phyloP scores from a whole-genome alignment of 1,140 invertebrate species.

The Aricia agestis region DNA sequence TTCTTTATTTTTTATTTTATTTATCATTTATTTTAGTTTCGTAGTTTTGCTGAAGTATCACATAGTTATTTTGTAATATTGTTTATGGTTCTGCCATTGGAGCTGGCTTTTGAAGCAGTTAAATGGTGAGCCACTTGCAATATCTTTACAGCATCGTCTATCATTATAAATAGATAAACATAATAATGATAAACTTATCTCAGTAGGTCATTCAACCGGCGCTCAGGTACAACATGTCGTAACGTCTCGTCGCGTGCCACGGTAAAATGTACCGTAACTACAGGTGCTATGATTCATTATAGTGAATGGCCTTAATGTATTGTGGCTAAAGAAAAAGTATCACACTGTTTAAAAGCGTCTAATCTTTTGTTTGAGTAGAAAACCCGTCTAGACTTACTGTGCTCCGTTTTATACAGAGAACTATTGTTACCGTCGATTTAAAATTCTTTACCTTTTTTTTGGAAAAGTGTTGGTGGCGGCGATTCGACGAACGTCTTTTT shows the following conservation, averaged over 20 bases:
- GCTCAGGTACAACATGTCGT: background rate
- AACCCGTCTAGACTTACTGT: background rate
- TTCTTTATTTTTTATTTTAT: too few species aligned
- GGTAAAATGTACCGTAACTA: background rate
- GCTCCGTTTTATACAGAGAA: too few species aligned
- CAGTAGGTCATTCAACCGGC: slow-evolving; percentile 33
- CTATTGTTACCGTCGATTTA: too few species aligned
- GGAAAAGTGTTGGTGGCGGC: too few species aligned
- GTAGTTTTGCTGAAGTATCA: too few species aligned
- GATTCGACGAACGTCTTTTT: too few species aligned
- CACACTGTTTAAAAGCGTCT: slow-evolving; percentile 3
- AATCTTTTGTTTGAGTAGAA: background rate
- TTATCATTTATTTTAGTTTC: too few species aligned
- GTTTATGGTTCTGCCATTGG: too few species aligned
- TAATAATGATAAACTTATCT: slow-evolving; percentile 31
- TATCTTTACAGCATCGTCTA: background rate
- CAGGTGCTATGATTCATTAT: background rate
- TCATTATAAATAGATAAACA: slow-evolving; percentile 4
- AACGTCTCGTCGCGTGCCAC: background rate
- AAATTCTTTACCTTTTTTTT: too few species aligned
- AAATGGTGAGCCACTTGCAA: background rate
- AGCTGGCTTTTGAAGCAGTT: too few species aligned
- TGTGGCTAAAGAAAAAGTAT: background rate
- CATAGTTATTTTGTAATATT: too few species aligned
- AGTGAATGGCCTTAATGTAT: background rate